These are phyloP conservation scores for Pantherophis guttatus DNA, from an alignment of 2,113 vertebrate genomes.

Conservation along the genomic window DNA sequence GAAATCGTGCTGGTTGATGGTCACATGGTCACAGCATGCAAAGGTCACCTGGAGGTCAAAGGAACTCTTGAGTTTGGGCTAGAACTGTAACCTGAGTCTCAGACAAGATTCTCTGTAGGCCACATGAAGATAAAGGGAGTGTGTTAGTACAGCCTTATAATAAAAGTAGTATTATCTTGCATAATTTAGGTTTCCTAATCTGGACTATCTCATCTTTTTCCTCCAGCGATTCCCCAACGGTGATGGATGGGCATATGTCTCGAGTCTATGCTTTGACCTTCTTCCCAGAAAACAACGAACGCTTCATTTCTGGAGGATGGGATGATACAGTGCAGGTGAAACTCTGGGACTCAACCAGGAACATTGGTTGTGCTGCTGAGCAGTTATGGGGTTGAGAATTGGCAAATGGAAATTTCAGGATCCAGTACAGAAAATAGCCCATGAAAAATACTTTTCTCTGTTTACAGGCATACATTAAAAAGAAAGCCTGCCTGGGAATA, in stretches of 20 bases:
- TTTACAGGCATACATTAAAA: not conserved
- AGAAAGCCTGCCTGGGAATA: not conserved
- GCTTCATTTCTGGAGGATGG: conserved; percentile 69
- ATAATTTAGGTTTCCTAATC: not conserved
- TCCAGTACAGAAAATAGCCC: not conserved
- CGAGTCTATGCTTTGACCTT: conserved; percentile 62
- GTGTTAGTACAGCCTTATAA: not conserved
- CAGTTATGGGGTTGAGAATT: not conserved
- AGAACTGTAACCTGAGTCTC: not conserved
- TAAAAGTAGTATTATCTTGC: not conserved
- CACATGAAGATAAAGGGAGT: not conserved
- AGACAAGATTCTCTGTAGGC: not conserved
- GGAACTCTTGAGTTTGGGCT: not conserved
- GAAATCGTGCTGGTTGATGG: not conserved
- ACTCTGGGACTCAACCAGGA: no score
- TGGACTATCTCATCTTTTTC: not conserved
- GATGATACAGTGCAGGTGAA: conserved; percentile 67
- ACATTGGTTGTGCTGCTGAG: not conserved
- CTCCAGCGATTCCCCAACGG: conserved; percentile 38
- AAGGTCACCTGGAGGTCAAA: not conserved
- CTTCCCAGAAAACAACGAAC: conserved; percentile 54
- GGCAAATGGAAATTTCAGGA: not conserved
- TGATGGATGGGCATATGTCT: conserved; percentile 64
- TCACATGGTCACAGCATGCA: not conserved
- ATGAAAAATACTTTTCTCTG: not conserved